These are phyloP conservation scores for Oedothorax gibbosus DNA, from an alignment of 1,140 invertebrate genomes.

Conservation along the genomic window DNA sequence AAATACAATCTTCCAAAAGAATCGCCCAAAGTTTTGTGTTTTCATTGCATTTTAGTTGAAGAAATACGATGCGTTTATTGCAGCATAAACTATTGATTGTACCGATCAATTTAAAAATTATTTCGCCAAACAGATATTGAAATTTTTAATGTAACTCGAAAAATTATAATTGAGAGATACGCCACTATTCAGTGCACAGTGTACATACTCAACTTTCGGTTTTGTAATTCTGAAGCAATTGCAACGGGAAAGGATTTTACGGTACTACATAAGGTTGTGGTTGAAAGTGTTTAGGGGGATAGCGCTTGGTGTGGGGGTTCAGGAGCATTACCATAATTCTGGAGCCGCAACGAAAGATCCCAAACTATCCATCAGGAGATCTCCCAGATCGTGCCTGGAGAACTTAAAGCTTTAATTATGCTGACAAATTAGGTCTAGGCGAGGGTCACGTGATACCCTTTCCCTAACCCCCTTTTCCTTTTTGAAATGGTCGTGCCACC, in stretches of 20 bases:
- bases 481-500: conserved; percentile 39
- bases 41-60: too few species aligned
- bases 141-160: too few species aligned
- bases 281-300: neutral
- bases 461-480: conserved; percentile 1
- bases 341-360: conserved; percentile 47
- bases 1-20: too few species aligned
- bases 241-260: conserved; percentile 14
- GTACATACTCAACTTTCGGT: conserved; percentile 40
- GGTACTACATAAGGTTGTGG: neutral
- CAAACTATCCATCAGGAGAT: conserved; percentile 51
- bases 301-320: neutral
- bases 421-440: conserved; percentile 52
- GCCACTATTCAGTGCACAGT: neutral
- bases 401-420: conserved; percentile 59
- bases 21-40: too few species aligned
- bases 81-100: too few species aligned
- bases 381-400: conserved; percentile 55
- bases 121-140: too few species aligned
- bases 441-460: conserved; percentile 33
- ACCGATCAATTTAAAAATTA: too few species aligned
- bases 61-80: too few species aligned
- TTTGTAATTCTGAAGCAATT: conserved; percentile 49
- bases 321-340: conserved; percentile 60
- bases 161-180: too few species aligned